Evolutionary conservation across 2,888 invertebrate genomes (phyloP).

Genomic region (Elgonia sp.): DNA sequence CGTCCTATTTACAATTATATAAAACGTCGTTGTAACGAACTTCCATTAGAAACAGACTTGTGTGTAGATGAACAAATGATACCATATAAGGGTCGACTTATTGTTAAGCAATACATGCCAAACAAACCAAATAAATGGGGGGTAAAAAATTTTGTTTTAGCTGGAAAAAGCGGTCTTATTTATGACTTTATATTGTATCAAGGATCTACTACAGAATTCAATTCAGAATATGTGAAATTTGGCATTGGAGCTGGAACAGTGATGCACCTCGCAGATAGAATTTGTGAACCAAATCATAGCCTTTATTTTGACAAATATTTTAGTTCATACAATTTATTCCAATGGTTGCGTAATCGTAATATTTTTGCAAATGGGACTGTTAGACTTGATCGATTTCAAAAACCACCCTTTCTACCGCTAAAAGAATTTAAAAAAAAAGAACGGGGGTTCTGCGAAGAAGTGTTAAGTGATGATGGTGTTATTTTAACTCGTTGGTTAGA

Average conservation of each 20-base stretch:
- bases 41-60: slow-evolving; percentile 30
- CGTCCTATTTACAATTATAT: not conserved
- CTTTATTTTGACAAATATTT: slow-evolving; percentile 74
- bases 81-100: slow-evolving; percentile 11
- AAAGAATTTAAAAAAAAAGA: slow-evolving; percentile 50
- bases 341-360: slow-evolving; percentile 57
- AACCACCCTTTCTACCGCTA: slow-evolving; percentile 46
- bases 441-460: slow-evolving; percentile 55
- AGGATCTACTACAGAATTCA: slow-evolving; percentile 77
- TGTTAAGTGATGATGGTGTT: slow-evolving; percentile 34
- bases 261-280: slow-evolving; percentile 68
- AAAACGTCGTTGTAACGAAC: slow-evolving; percentile 14
- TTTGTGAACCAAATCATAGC: slow-evolving; percentile 40
- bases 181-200: slow-evolving; percentile 82
- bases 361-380: slow-evolving; percentile 70
- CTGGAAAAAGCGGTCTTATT: slow-evolving; percentile 20
- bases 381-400: slow-evolving; percentile 68
- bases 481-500: slow-evolving; percentile 52
- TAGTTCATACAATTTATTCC: slow-evolving; percentile 72
- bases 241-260: slow-evolving; percentile 74
- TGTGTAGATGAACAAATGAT: slow-evolving; percentile 50
- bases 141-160: slow-evolving; percentile 36
- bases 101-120: slow-evolving; percentile 23
- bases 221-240: slow-evolving; percentile 57
- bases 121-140: slow-evolving; percentile 55